Conservation (phyloP, 2,797 vertebrate species). For the Pseudochirops cupreus region DNA sequence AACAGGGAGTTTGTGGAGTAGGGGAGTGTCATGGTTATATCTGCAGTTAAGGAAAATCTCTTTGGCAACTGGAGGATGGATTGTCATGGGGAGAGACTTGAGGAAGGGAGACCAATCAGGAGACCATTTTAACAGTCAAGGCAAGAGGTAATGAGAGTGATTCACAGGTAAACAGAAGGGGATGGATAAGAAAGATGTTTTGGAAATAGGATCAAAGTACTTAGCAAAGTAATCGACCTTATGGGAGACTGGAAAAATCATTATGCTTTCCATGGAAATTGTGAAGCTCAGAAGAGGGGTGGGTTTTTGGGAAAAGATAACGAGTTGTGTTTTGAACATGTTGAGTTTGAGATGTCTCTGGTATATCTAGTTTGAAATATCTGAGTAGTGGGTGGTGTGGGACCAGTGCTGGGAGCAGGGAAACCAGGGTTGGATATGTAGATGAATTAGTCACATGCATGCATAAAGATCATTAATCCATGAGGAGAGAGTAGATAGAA, state of each 20-base stretch:
- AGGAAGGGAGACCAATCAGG: background rate
- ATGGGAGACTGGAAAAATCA: background rate
- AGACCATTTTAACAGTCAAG: background rate
- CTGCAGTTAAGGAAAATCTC: background rate
- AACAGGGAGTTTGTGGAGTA: background rate
- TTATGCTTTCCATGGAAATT: background rate
- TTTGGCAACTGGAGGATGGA: background rate
- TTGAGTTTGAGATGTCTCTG: background rate
- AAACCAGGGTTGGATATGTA: background rate
- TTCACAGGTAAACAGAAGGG: background rate
- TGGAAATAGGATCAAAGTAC: background rate
- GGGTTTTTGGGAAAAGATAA: background rate
- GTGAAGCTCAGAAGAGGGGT: background rate
- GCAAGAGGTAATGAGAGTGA: background rate
- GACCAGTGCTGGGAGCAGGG: background rate
- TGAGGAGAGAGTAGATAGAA: background rate
- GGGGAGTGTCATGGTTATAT: background rate
- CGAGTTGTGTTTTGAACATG: background rate
- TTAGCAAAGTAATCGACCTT: background rate
- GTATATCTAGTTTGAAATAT: background rate
- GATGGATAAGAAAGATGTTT: background rate
- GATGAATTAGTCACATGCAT: background rate
- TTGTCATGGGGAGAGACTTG: background rate
- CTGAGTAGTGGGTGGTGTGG: background rate
- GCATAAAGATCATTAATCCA: background rate